Evolutionary conservation across 1,140 invertebrate genomes (phyloP), one percentile per base, ranked within the genome.

Genomic region (Agrilus planipennis): DNA sequence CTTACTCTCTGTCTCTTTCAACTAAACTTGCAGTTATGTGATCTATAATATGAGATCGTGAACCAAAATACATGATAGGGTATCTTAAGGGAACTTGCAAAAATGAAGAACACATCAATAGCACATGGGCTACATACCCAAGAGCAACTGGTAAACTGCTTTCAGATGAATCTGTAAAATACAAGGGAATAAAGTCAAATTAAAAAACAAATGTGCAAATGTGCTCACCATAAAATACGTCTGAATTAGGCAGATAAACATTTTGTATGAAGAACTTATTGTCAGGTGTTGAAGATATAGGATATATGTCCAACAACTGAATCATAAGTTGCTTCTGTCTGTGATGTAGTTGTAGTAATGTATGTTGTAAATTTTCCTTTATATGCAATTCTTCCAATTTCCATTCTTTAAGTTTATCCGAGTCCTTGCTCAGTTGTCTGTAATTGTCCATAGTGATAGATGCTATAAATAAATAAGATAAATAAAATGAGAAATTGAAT

Each of bases 61-160:
- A 89, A 2, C 85, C 84, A 48, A 75, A 75, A 63, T 84, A 75
- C 20, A 73, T 64, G 25, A 89, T 73, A 11, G 80, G 78, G 65
- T 89, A 87, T 46, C 86, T 72, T 10, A 88, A 66, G 42, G 87
- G 84, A 47, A 88, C 67, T 62, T 88, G 79, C 27, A 90, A 67
- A 55, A 90, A 79, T 45, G 75, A 76, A 5, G 83, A 76, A 49
- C 88, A 74, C 77, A 89, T 85, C 47, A 79, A 66, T 2, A 84
- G 71, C 12, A 84, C 63, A 60, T 90, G 86, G 41, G 81, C 77
- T 30, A 87, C 80, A 57, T 80, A 89, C 21, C 88, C 85, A 25
- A 90, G 64, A 6, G 81, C 82, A 29, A 86, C 79, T 20, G 81
- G 75, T 30, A 85, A 66, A 53, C 73, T 74, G 21, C 68, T 69